These are phyloP conservation scores for Pteropus rufus DNA, from an alignment of 2,797 vertebrate genomes.

Conservation along the genomic window DNA sequence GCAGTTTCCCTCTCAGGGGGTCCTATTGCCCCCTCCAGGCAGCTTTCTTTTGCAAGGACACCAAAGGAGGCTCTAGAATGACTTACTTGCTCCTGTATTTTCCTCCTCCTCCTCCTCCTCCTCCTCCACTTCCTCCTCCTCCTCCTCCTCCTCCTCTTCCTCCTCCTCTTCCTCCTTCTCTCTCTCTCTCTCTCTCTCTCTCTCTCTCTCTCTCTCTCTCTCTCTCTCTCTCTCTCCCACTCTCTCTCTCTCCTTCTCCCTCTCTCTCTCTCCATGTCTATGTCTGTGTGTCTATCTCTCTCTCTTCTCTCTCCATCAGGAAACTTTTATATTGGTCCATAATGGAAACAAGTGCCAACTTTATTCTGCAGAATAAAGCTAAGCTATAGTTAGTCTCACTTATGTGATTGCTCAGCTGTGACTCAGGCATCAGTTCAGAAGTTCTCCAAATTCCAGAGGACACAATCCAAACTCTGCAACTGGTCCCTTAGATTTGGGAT, in stretches of 20 bases:
- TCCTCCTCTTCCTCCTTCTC: accelerated
- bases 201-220: background rate
- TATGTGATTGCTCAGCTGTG: background rate
- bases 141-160: background rate
- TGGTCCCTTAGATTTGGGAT: background rate
- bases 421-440: background rate
- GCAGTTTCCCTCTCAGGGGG: background rate
- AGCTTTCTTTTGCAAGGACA: background rate
- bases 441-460: background rate
- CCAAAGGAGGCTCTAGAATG: background rate
- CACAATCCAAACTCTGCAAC: background rate
- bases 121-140: no score
- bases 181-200: background rate
- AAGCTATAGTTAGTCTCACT: background rate
- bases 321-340: background rate
- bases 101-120: no score
- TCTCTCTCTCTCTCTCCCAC: no score
- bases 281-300: no score
- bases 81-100: background rate
- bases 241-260: no score
- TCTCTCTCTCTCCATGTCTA: background rate
- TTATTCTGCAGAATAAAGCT: background rate
- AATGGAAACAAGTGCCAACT: background rate
- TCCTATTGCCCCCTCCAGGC: accelerated
- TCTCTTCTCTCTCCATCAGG: background rate